These are phyloP conservation scores for Isoperla grammatica DNA, from an alignment of 2,888 invertebrate genomes.

Conservation along the genomic window DNA sequence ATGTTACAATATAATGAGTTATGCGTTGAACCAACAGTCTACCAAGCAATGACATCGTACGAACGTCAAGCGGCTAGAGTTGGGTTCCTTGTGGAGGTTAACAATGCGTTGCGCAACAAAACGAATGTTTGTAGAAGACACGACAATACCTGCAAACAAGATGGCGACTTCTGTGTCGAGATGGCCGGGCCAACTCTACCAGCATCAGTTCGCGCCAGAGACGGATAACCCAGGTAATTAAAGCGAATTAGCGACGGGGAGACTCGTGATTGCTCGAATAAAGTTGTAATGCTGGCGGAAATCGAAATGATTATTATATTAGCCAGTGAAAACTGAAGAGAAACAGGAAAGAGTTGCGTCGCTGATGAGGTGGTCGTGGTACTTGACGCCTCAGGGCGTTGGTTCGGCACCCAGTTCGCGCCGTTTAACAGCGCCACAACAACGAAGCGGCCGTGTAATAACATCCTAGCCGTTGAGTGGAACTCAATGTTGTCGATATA, in stretches of 20 bases:
- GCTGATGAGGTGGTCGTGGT: background rate
- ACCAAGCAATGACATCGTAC: no score
- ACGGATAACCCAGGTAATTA: constrained; percentile 15
- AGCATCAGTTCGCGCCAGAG: constrained; percentile 12
- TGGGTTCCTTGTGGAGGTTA: no score
- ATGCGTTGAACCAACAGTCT: no score
- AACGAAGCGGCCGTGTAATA: no score
- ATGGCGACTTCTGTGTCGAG: constrained; percentile 12
- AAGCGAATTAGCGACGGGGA: constrained; percentile 1
- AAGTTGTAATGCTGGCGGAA: constrained; percentile 10
- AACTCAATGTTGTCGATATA: constrained; percentile 8
- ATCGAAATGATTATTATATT: constrained; percentile 14
- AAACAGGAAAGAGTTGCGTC: constrained; percentile 1
- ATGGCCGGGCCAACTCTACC: background rate
- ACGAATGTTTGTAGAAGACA: no score
- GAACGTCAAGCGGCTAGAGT: no score
- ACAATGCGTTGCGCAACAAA: no score
- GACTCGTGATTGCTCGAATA: constrained; percentile 5
- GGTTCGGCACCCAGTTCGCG: no score
- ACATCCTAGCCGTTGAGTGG: background rate
- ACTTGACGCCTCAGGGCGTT: background rate
- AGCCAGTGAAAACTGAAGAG: background rate
- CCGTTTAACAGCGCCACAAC: no score
- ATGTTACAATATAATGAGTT: no score
- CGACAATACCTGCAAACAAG: constrained; percentile 1